Evolutionary conservation across 2,797 vertebrate genomes (phyloP), one percentile per base, ranked within the genome.

Genomic region (Carapus acus): DNA sequence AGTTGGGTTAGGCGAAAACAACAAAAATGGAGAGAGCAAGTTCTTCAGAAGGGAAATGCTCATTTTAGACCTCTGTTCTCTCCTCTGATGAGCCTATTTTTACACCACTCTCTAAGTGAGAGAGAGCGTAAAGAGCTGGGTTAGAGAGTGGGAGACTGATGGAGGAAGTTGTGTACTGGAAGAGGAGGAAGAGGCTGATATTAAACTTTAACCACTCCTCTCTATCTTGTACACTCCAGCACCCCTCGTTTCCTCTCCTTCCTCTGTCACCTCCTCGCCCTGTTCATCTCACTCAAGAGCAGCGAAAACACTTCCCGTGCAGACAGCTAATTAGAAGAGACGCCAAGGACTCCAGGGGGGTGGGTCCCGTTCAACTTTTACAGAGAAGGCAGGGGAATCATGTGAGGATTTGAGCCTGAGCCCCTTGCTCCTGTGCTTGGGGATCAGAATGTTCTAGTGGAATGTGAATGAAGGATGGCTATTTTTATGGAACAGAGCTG

Each of bases 121-220:
- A 9, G 44, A 57, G 42, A 53, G 59, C 4, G 6, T 41, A 40
- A 27, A n/a, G 6, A 47, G 51, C 2, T 8, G 34, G 27, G 43
- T n/a, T 21, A 21, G 47, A 51, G 61, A 46, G 52, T 54, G 43
- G 19, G 29, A 69, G 54, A 22, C 19, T 16, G 40, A 49, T 47
- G 37, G 45, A 73, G 69, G 59, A 70, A 69, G 67, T 77, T 71
- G 81, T 63, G 72, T 66, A 61, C 49, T 43, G 54, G 6, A 13
- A 33, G 4, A 9, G 5, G 60, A 57, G 57, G 69, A 76, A 15
- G 43, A 62, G 48, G 68, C 38, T 15, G 33, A 24, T 67, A 81
- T 83, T 82, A 79, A 84, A 76, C 53, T 81, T 83, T 81, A 77
- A 82, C 40, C 54, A 61, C 49, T 49, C 58, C 65, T 68, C 61